Base-by-base conservation (phyloP, 2,888 invertebrate genomes). In the Fabriciana adippe region DNA sequence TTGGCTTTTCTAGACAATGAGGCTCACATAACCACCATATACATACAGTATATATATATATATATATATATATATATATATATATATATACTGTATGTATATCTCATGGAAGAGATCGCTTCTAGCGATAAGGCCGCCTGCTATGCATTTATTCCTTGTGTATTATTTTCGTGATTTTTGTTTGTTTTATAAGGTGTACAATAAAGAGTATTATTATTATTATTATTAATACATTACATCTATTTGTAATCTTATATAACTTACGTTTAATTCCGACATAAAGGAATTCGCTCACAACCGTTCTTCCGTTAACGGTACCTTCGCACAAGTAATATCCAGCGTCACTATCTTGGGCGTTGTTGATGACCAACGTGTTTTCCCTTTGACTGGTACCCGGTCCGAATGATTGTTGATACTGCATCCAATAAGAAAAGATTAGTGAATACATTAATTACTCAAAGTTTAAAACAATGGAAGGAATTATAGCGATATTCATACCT, bases 251-350 rank as follows among this genome's bases (percentile, higher is more conserved):
- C 18, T 1, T 35, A 35, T 35, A 35, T 6, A 35, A 63, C 96
- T 95, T 89, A 97, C 97, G 95, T 92, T 97, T 97, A 72, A 99
- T 96, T 82, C 97, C 97, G 60, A 99, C 93, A 74, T 94, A 93
- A 0, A 96, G 95, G 67, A 95, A 96, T 26, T 94, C 94, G 79
- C 95, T 95, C 48, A 94, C 94, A 5, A 93, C 68, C 8, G 88
- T 82, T 15, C 94, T 94, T 6, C 94, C 94, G 21, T 93, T 81
- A 66, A 95, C 95, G 21, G 88, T 89, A 0, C 96, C 97, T 16
- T 94, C 94, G 79, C 99, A 99, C 11, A 96, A 88, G 81, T 98
- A 99, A 59, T 96, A 94, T 15, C 98, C 99, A 64, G 96, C 93
- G 84, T 99, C 98, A 6, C 92, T 93, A 15, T 96, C 93, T 78